Evolutionary conservation across 2,888 invertebrate species (phyloP).

Genomic region (Lochmaea capreae): DNA sequence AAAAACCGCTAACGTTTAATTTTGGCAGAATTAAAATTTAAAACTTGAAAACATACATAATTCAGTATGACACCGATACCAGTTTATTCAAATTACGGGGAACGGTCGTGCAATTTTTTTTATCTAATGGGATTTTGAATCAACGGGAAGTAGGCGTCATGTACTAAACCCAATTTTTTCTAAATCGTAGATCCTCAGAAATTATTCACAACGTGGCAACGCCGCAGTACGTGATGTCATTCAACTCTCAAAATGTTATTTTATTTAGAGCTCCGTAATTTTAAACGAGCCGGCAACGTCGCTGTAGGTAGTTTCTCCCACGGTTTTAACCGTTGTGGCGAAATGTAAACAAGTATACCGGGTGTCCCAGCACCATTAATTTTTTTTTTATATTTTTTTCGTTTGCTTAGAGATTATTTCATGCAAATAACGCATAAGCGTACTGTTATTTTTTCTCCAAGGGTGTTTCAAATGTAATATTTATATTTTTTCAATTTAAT

Average conservation of each 20-base stretch:
- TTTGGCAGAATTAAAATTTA: no score
- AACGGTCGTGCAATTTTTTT: not conserved
- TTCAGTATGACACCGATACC: no score
- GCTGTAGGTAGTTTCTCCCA: constrained; percentile 3
- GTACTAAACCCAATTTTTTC: not conserved
- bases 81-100: no score
- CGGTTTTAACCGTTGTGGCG: not conserved
- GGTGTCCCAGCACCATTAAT: not conserved
- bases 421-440: not conserved
- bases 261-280: not conserved
- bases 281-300: constrained; percentile 17
- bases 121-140: constrained; percentile 12
- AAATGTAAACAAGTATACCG: constrained; percentile 11
- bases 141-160: constrained; percentile 10
- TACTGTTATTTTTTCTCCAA: not conserved
- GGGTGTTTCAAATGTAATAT: not conserved
- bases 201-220: constrained; percentile 1
- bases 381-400: not conserved
- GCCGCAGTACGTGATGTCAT: not conserved
- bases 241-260: not conserved
- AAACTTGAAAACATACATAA: no score
- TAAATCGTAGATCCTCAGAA: not conserved
- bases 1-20: no score
- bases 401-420: not conserved
- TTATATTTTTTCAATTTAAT: no score